These are phyloP conservation scores for Iselma pallidipennis DNA, from an alignment of 2,888 invertebrate genomes.

Conservation along the genomic window DNA sequence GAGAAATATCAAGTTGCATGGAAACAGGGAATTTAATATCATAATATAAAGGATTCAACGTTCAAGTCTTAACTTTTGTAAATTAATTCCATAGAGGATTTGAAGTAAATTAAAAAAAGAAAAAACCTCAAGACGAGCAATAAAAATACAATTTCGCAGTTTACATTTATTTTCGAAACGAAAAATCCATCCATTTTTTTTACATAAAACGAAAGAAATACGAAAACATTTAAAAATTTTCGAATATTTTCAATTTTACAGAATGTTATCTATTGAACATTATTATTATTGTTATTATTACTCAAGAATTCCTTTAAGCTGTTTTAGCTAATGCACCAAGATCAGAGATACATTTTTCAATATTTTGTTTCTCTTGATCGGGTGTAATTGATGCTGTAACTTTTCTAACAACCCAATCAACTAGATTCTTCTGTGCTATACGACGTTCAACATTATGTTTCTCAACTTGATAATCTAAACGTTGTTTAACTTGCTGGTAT, in stretches of 20 bases:
- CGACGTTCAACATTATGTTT: constrained; percentile 79
- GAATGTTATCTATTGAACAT: neutral
- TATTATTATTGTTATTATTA: neutral
- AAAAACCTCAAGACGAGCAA: neutral
- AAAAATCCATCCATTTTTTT: too few relatives aligned
- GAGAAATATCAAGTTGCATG: constrained; percentile 9
- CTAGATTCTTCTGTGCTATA: constrained; percentile 90
- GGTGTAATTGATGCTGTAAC: constrained; percentile 90
- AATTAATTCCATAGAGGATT: neutral
- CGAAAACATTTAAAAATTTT: neutral
- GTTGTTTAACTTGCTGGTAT: constrained; percentile 72
- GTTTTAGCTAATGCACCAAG: constrained; percentile 70
- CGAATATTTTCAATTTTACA: neutral
- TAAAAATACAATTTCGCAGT: neutral
- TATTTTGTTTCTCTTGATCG: constrained; percentile 88
- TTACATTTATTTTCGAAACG: neutral
- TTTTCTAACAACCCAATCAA: constrained; percentile 86
- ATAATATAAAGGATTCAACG: neutral
- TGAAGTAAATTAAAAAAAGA: neutral
- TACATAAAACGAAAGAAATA: neutral
- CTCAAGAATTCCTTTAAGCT: constrained; percentile 34
- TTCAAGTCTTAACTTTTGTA: neutral
- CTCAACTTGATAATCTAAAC: constrained; percentile 92
- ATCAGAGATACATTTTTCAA: constrained; percentile 88
- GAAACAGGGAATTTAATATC: neutral